phyloP scores from a whole-genome alignment of 2,888 invertebrate genomes.

The Torymus auratus region DNA sequence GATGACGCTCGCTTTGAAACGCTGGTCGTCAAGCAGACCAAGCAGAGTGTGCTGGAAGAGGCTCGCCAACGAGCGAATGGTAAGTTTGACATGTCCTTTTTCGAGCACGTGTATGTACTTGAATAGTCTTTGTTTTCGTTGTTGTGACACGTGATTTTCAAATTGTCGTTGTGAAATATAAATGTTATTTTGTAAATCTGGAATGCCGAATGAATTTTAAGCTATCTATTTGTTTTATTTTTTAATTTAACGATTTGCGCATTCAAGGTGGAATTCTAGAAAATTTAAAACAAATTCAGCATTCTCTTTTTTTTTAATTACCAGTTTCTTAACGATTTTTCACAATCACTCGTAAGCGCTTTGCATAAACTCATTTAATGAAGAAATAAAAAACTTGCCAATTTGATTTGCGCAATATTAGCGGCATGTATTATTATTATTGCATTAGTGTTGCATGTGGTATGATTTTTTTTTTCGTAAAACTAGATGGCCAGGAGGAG shows the following conservation, averaged over 20 bases:
- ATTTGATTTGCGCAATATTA: conserved; percentile 13
- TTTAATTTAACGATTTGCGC: too few relatives aligned
- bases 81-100: conserved; percentile 76
- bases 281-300: neutral
- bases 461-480: conserved; percentile 13
- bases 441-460: conserved; percentile 40
- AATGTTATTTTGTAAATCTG: too few relatives aligned
- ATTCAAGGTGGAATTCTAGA: too few relatives aligned
- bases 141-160: too few relatives aligned
- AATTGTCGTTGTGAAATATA: too few relatives aligned
- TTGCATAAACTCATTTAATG: neutral
- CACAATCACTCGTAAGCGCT: neutral
- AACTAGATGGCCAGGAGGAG: conserved; percentile 76
- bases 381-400: conserved; percentile 12
- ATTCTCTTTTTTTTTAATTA: conserved; percentile 41
- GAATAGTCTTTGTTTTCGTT: too few relatives aligned
- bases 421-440: conserved; percentile 24
- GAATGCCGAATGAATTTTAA: too few relatives aligned
- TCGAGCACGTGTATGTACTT: too few relatives aligned
- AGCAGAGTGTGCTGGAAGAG: conserved; percentile 93
- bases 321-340: conserved; percentile 20
- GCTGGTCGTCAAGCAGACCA: conserved; percentile 95
- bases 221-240: too few relatives aligned
- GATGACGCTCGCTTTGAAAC: conserved; percentile 99
- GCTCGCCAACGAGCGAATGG: conserved; percentile 93